Evolutionary conservation across 2,113 vertebrate genomes (phyloP).

Genomic region (Tursiops truncatus): DNA sequence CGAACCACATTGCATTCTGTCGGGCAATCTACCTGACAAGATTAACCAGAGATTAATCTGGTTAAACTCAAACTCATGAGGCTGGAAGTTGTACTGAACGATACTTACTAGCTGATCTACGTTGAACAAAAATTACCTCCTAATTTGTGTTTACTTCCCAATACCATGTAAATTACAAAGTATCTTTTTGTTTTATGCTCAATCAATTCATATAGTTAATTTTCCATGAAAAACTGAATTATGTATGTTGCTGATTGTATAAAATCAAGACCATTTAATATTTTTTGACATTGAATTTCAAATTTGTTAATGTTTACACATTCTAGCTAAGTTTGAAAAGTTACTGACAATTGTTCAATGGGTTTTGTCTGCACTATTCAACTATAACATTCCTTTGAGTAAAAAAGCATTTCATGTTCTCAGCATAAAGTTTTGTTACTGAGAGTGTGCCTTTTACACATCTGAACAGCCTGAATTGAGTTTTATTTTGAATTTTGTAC

Average conservation of each 20-base stretch:
- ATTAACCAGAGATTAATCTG: neutral
- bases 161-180: neutral
- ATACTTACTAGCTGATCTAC: neutral
- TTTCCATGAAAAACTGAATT: neutral
- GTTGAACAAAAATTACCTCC: neutral
- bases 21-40: neutral
- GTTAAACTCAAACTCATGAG: neutral
- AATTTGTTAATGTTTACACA: neutral
- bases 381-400: slow-evolving; percentile 28
- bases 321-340: slow-evolving; percentile 21
- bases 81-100: neutral
- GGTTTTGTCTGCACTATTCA: slow-evolving; percentile 19
- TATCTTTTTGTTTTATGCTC: neutral
- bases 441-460: neutral
- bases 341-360: slow-evolving; percentile 3
- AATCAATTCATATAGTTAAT: neutral
- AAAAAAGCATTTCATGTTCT: slow-evolving; percentile 49
- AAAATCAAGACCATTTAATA: neutral
- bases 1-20: neutral
- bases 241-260: neutral
- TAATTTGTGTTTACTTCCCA: neutral
- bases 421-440: slow-evolving; percentile 42
- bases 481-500: slow-evolving; percentile 59
- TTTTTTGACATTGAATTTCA: slow-evolving; percentile 43
- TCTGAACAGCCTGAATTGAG: slow-evolving; percentile 14